phyloP scores from a whole-genome alignment of 2,797 vertebrate species.

The Acanthiza pusilla region DNA sequence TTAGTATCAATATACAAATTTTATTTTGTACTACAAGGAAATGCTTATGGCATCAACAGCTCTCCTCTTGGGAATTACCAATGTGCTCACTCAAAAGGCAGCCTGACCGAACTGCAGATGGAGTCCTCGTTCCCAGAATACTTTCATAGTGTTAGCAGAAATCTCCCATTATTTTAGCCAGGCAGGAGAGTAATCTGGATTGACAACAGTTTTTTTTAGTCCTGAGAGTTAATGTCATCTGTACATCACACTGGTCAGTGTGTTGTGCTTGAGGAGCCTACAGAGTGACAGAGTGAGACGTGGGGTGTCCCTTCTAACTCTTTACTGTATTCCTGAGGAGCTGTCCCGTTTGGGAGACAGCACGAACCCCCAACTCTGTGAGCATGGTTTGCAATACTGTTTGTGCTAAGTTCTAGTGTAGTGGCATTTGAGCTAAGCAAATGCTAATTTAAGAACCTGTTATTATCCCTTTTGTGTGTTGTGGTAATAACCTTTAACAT shows the following conservation, averaged over 20 bases:
- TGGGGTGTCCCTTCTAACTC: background rate
- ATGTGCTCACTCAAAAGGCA: background rate
- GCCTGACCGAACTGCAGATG: background rate
- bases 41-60: background rate
- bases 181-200: background rate
- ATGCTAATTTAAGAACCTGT: background rate
- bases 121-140: background rate
- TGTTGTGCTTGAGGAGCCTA: background rate
- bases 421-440: background rate
- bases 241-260: background rate
- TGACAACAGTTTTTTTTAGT: background rate
- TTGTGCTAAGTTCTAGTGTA: background rate
- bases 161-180: background rate
- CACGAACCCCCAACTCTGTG: background rate
- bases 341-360: background rate
- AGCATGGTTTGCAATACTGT: background rate
- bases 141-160: background rate
- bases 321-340: background rate
- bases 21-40: background rate
- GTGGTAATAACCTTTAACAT: slow-evolving; percentile 11
- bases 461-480: slow-evolving; percentile 2
- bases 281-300: background rate
- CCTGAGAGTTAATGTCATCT: background rate
- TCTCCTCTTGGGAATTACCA: background rate
- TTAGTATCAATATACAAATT: background rate